These are phyloP conservation scores for Thomomys bottae DNA, from an alignment of 2,113 vertebrate species.

Conservation along the genomic window DNA sequence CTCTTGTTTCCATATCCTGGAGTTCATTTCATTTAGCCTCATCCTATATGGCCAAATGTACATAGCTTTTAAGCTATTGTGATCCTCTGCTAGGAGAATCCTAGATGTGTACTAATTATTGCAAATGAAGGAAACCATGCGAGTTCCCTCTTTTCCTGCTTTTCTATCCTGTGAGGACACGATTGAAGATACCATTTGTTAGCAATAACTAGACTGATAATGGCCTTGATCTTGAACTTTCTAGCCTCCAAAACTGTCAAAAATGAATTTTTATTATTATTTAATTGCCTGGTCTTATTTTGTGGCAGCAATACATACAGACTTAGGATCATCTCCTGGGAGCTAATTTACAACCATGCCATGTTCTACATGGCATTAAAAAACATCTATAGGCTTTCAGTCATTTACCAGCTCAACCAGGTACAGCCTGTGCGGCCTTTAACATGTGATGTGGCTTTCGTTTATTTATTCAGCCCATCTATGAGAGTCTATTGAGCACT, in stretches of 20 bases:
- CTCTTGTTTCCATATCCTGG: no score
- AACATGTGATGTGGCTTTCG: neutral
- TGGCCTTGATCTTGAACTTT: neutral
- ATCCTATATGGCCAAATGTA: no score
- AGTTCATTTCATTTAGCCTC: no score
- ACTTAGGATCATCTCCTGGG: neutral
- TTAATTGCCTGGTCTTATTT: neutral
- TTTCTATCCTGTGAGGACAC: neutral
- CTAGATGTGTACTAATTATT: no score
- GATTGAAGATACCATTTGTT: neutral
- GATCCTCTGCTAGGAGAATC: no score
- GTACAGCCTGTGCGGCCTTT: neutral
- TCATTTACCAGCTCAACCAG: neutral
- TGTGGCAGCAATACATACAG: neutral
- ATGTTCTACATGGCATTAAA: neutral
- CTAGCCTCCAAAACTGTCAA: neutral
- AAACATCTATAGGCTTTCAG: neutral
- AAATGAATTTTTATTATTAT: neutral
- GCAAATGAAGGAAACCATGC: no score
- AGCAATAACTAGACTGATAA: neutral
- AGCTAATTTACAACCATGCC: neutral
- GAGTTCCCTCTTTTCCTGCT: neutral
- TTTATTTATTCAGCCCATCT: slow-evolving; percentile 8
- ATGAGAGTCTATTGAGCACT: neutral
- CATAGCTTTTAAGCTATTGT: no score